Evolutionary conservation across 2,113 vertebrate species (phyloP), one percentile per base, ranked within the genome.

Genomic region (Lepus europaeus): DNA sequence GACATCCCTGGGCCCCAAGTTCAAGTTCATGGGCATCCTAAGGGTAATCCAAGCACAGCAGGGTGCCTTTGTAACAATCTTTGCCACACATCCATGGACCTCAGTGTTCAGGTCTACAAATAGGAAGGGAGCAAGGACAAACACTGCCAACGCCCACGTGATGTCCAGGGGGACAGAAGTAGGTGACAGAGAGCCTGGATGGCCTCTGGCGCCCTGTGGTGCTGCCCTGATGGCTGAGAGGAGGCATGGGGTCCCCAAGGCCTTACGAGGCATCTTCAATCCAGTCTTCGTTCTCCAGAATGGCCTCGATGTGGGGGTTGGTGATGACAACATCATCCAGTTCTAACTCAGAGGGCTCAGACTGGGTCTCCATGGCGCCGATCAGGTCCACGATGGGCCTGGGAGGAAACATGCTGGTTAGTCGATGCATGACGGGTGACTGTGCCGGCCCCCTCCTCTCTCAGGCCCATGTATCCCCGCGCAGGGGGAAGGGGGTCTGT

Each of bases 241-340:
- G 80, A 95, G 94, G 27, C 29, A 19, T 51, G 39, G 0, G 5
- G 14, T 61, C 53, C 80, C 77, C 11, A 3, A 2, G 56, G 82
- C 51, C 99, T 72, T 99, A 99, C 99, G 99, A 99, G 83, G 99
- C 99, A 0, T 99, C 99, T 95, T 99, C 99, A 0, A 99, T 99
- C 99, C 99, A 99, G 98, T 99, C 99, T 97, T 99, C 99, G 0
- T 99, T 99, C 98, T 99, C 99, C 97, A 99, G 97, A 97, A 99
- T 99, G 97, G 99, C 99, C 97, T 99, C 99, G 0, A 99, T 99
- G 97, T 99, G 99, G 4, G 99, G 99, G 97, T 99, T 99, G 73
- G 99, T 99, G 98, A 99, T 99, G 95, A 99, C 99, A 31, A 99
- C 99, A 0, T 99, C 99, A 0, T 99, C 99, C 98, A 99, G 97